Evolutionary conservation across 2,797 vertebrate genomes (phyloP).

Genomic region (Naso thynnoides): DNA sequence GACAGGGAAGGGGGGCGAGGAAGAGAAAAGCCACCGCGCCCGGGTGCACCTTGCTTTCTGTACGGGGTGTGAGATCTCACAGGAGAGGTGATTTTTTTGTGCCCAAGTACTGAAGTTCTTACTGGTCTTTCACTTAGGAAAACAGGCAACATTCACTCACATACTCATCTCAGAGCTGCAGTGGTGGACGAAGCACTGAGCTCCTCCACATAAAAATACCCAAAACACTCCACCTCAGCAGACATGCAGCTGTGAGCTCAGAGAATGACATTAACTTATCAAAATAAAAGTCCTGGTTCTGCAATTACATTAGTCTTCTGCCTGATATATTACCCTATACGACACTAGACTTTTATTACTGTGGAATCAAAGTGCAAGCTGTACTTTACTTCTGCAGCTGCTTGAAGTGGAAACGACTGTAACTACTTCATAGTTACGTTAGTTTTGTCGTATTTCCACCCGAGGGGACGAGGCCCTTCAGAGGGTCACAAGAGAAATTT

Average conservation of each 20-base stretch:
- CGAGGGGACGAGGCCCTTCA: too few relatives aligned
- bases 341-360: background rate
- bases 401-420: background rate
- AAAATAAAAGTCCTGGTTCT: background rate
- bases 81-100: background rate
- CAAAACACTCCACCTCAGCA: background rate
- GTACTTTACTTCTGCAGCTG: background rate
- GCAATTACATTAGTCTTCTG: background rate
- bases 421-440: background rate
- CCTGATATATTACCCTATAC: background rate
- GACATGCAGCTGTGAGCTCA: background rate
- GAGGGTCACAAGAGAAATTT: background rate
- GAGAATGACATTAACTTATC: background rate
- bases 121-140: constrained; percentile 28
- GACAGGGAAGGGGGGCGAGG: constrained; percentile 42
- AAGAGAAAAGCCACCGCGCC: constrained; percentile 55
- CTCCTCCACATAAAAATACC: background rate
- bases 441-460: background rate
- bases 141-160: constrained; percentile 18
- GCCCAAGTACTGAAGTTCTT: constrained; percentile 20
- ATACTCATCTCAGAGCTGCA: constrained; percentile 9
- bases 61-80: constrained; percentile 40
- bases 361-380: background rate
- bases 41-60: constrained; percentile 62
- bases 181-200: background rate